Conservation (phyloP, 2,113 vertebrate genomes). For the Toxostoma redivivum region DNA sequence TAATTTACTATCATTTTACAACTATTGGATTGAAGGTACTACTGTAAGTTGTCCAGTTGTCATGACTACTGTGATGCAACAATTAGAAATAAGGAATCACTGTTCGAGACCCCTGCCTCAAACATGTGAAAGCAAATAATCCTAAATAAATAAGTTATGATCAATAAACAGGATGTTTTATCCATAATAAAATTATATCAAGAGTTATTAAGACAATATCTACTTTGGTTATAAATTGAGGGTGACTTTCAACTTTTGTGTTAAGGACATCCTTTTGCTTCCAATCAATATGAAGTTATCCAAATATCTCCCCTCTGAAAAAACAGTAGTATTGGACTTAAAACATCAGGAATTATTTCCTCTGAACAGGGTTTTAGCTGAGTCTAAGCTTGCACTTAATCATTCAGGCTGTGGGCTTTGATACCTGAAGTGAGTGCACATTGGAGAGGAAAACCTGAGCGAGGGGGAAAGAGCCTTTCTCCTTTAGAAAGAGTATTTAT, state of each 20-base stretch:
- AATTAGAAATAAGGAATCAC: background rate
- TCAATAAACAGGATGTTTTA: background rate
- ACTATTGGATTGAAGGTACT: background rate
- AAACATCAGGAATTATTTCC: background rate
- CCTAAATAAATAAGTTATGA: background rate
- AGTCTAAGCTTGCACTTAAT: background rate
- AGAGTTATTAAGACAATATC: background rate
- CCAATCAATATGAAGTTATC: background rate
- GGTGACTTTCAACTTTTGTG: background rate
- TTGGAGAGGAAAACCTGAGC: rapidly evolving
- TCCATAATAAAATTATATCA: background rate
- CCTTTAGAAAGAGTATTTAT: background rate
- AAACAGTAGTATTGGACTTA: background rate
- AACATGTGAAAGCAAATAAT: background rate
- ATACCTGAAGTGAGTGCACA: background rate
- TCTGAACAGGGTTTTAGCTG: background rate
- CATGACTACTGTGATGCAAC: background rate
- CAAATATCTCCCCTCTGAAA: background rate
- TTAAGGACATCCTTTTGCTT: background rate
- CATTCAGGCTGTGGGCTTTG: background rate
- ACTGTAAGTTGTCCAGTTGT: background rate
- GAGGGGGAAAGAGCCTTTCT: background rate
- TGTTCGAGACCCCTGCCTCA: background rate
- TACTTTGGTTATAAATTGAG: background rate
- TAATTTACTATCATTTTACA: background rate